phyloP scores from a whole-genome alignment of 2,113 vertebrate genomes.

The Myanophis thanlyinensis region DNA sequence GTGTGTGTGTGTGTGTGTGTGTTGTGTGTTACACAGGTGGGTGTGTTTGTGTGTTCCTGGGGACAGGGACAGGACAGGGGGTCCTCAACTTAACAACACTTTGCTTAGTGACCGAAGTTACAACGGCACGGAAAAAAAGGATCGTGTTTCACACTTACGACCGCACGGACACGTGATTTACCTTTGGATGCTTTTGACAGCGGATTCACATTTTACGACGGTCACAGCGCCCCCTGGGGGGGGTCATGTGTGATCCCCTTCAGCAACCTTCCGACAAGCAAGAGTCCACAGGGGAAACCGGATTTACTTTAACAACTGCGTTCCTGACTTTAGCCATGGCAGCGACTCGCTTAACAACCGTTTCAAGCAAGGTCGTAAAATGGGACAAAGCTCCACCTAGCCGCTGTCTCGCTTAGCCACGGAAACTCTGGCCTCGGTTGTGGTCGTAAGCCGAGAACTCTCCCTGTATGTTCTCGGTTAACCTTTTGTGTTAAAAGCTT shows the following conservation, averaged over 20 bases:
- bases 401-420: background rate
- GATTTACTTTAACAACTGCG: too few species aligned
- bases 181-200: background rate
- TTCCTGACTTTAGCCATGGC: too few species aligned
- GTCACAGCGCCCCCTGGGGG: too few species aligned
- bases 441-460: background rate
- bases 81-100: too few species aligned
- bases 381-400: background rate
- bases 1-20: too few species aligned
- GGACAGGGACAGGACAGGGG: too few species aligned
- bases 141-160: background rate
- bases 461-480: background rate
- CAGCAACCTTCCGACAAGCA: background rate
- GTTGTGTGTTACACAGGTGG: too few species aligned
- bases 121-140: too few species aligned
- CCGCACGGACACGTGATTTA: rapidly evolving
- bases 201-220: background rate
- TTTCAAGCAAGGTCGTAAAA: background rate
- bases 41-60: too few species aligned
- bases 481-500: background rate
- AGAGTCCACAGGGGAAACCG: too few species aligned
- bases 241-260: background rate
- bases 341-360: background rate
- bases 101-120: too few species aligned
- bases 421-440: rapidly evolving